Evolutionary conservation across 2,113 vertebrate genomes (phyloP).

Genomic region (Toxotes jaculatrix): DNA sequence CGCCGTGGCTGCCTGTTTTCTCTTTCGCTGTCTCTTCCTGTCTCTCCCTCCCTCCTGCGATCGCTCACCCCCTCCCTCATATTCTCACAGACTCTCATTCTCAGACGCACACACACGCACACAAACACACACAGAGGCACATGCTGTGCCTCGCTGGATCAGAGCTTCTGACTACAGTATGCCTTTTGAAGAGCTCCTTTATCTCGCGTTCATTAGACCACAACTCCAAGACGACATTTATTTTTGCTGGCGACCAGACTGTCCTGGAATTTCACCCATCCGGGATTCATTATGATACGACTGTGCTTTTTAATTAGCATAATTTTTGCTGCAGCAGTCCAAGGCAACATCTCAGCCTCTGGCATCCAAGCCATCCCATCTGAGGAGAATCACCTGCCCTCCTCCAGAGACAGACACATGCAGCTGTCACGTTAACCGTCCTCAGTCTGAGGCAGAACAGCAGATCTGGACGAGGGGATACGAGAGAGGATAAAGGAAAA

Average conservation of each 20-base stretch:
- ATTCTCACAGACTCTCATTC: conserved; percentile 70
- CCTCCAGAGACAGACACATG: conserved; percentile 50
- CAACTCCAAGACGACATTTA: conserved; percentile 60
- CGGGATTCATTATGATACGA: conserved; percentile 61
- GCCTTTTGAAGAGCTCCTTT: conserved; percentile 77
- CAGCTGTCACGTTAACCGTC: conserved; percentile 54
- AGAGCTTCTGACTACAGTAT: conserved; percentile 79
- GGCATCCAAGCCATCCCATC: conserved; percentile 45
- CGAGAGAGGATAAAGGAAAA: conserved; percentile 58
- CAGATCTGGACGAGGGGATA: conserved; percentile 59
- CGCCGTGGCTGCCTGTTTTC: conserved; percentile 64
- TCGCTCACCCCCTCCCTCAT: conserved; percentile 70
- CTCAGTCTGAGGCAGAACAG: conserved; percentile 55
- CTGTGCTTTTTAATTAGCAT: conserved; percentile 76
- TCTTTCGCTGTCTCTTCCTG: conserved; percentile 70
- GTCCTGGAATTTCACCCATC: conserved; percentile 63
- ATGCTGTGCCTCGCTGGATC: conserved; percentile 77
- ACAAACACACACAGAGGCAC: conserved; percentile 53
- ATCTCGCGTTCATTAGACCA: conserved; percentile 61
- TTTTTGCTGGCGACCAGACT: conserved; percentile 42
- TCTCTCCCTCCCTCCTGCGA: conserved; percentile 70
- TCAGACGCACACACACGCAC: conserved; percentile 50
- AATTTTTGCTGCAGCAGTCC: conserved; percentile 68
- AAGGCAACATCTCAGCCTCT: conserved; percentile 61
- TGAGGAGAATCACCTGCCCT: conserved; percentile 65